Conservation (phyloP, 2,888 invertebrate genomes). For the Diadegma fenestrale region DNA sequence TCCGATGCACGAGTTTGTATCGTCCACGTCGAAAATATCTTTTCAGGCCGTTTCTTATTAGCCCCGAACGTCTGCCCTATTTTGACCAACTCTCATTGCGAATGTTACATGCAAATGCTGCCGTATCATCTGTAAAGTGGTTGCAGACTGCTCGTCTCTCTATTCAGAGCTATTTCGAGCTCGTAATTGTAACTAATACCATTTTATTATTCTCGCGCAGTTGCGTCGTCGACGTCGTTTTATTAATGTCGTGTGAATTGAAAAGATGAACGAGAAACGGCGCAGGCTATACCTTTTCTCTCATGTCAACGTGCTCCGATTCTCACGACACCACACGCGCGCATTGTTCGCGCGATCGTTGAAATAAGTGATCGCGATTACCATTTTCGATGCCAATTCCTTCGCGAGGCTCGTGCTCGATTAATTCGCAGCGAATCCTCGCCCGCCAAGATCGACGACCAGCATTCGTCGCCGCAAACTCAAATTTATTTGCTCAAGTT, state of each 20-base stretch:
- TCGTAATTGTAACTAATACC: constrained; percentile 4
- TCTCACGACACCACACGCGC: constrained; percentile 51
- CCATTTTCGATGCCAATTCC: constrained; percentile 30
- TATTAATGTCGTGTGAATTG: constrained; percentile 48
- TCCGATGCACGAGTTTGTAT: neutral
- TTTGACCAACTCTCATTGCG: neutral
- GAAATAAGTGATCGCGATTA: constrained; percentile 51
- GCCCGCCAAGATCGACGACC: too few species aligned
- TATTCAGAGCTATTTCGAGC: constrained; percentile 54
- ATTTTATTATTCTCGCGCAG: constrained; percentile 3
- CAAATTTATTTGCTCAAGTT: too few species aligned
- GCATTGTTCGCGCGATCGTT: constrained; percentile 52
- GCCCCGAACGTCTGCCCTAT: neutral
- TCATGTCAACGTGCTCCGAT: constrained; percentile 42
- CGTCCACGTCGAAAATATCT: neutral
- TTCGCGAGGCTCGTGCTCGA: neutral
- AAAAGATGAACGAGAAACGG: constrained; percentile 15
- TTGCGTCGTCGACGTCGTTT: constrained; percentile 39
- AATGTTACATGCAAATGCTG: constrained; percentile 8
- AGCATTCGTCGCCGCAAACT: too few species aligned
- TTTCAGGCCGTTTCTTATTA: neutral
- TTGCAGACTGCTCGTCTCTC: constrained; percentile 49
- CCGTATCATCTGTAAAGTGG: constrained; percentile 35
- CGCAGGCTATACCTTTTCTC: neutral
- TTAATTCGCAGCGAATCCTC: neutral